A percentile compares a stretch with the other conserved stretches of the same genome.
phyloP scores from a whole-genome alignment of 2,797 vertebrate genomes.

The Florisuga fusca region DNA sequence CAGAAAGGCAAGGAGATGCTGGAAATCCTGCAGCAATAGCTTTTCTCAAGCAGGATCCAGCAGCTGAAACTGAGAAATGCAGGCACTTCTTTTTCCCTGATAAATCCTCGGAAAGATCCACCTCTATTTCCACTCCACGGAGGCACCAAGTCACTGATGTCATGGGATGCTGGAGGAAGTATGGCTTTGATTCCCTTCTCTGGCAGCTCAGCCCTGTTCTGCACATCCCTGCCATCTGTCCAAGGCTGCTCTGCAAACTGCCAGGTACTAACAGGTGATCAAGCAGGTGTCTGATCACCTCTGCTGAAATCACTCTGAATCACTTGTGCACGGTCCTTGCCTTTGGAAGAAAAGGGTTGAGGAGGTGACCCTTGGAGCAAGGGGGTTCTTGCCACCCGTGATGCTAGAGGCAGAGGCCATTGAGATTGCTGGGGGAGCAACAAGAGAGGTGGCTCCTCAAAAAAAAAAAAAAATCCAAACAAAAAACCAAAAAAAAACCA shows the following conservation, averaged over 20 bases:
- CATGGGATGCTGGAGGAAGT: rapidly evolving
- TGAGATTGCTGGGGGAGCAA: neutral
- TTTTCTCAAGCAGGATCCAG: slow-evolving; percentile 10
- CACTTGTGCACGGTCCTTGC: rapidly evolving
- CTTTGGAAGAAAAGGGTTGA: neutral
- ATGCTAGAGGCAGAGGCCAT: neutral
- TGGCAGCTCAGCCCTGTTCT: neutral
- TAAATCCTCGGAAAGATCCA: neutral
- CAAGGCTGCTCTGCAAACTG: neutral
- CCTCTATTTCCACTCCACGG: neutral
- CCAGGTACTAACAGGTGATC: neutral
- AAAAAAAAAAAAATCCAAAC: neutral
- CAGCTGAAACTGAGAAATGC: neutral
- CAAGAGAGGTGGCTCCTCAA: neutral
- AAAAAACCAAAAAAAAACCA: no score
- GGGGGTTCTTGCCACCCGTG: rapidly evolving
- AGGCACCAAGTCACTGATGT: neutral
- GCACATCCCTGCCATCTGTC: rapidly evolving
- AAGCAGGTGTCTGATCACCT: neutral
- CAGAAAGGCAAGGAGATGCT: neutral
- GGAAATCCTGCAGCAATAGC: slow-evolving; percentile 49
- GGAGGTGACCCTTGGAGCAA: neutral
- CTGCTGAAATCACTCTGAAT: rapidly evolving
- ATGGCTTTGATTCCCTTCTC: rapidly evolving
- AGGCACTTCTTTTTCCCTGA: neutral